Percentiles rank a stretch among this genome's conserved stretches.
phyloP scores from a whole-genome alignment of 1,140 invertebrate genomes.

The Delia radicum region DNA sequence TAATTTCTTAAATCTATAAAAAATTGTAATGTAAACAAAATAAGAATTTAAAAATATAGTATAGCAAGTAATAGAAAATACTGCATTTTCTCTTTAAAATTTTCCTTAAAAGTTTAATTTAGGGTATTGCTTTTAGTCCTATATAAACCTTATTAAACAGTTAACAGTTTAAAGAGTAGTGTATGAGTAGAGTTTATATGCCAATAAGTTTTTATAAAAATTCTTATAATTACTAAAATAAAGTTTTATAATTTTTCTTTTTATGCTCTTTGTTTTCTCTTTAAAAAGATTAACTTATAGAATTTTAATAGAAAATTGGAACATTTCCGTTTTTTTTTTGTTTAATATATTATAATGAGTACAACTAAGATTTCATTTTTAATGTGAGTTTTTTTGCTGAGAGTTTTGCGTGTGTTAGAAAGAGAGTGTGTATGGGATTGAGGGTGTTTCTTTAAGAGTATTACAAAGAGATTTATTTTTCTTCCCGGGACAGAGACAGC shows the following conservation, averaged over 20 bases:
- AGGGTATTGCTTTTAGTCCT: too few species aligned
- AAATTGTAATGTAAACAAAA: too few species aligned
- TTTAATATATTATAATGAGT: background rate
- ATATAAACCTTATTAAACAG: too few species aligned
- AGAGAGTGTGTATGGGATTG: background rate
- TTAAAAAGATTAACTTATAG: background rate
- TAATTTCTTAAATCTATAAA: too few species aligned
- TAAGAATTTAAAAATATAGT: too few species aligned
- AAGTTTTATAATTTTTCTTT: background rate
- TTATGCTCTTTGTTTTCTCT: background rate
- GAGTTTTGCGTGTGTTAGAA: background rate
- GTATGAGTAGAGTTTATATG: background rate
- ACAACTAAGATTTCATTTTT: constrained; percentile 11
- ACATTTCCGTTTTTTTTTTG: constrained; percentile 16
- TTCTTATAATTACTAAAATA: background rate
- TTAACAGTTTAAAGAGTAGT: background rate
- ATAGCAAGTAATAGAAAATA: too few species aligned
- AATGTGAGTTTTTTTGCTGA: background rate
- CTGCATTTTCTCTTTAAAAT: too few species aligned
- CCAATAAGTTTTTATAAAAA: background rate
- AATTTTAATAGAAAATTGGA: background rate
- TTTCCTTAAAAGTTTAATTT: too few species aligned
- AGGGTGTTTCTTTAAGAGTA: background rate
- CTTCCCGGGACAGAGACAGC: background rate
- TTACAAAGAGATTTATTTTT: background rate